These are phyloP conservation scores for Eira barbara DNA, from an alignment of 2,113 vertebrate genomes.

Conservation along the genomic window DNA sequence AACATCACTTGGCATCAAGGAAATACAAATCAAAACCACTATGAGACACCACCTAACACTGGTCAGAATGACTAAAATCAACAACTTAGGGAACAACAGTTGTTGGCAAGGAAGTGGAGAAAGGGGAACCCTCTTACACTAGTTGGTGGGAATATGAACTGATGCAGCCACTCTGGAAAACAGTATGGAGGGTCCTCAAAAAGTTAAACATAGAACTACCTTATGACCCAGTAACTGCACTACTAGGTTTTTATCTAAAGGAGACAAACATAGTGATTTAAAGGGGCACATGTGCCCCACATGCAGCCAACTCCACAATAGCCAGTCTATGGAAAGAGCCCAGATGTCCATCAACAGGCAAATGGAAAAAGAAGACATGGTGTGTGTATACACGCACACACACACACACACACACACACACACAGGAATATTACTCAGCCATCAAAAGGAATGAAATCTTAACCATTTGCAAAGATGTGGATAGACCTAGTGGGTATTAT, in stretches of 20 bases:
- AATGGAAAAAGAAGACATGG: too few species aligned
- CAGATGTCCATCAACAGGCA: too few species aligned
- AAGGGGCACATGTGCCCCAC: not conserved
- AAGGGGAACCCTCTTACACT: not conserved
- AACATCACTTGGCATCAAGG: not conserved
- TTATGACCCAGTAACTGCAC: not conserved
- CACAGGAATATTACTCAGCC: too few species aligned
- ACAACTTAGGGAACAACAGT: not conserved
- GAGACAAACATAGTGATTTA: not conserved
- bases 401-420: too few species aligned
- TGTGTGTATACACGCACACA: too few species aligned
- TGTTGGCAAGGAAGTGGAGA: not conserved
- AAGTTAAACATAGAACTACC: not conserved
- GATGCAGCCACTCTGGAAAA: not conserved
- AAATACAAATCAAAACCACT: not conserved
- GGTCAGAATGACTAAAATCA: not conserved
- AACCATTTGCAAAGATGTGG: not conserved
- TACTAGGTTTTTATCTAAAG: not conserved
- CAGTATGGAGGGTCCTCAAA: not conserved
- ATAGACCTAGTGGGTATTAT: not conserved
- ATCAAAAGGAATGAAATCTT: not conserved
- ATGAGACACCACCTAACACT: not conserved
- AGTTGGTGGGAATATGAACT: not conserved
- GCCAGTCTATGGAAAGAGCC: too few species aligned
- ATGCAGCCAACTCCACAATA: too few species aligned